These are phyloP conservation scores for Stegophylla sp. DNA, from an alignment of 2,888 invertebrate species.

Conservation along the genomic window DNA sequence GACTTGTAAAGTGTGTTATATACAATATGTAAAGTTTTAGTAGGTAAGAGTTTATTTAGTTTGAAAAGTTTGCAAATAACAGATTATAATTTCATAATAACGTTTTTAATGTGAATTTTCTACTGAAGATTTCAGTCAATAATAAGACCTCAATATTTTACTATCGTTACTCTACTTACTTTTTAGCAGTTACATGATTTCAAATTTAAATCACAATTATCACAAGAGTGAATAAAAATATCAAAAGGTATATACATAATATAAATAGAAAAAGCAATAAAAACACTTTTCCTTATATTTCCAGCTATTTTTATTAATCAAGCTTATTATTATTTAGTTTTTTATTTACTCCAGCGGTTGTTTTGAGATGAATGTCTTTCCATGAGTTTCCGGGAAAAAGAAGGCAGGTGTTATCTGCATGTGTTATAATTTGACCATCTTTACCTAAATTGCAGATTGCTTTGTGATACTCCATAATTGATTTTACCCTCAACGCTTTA, in stretches of 20 bases:
- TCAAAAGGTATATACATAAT: neutral
- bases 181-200: neutral
- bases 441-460: neutral
- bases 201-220: neutral
- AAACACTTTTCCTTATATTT: neutral
- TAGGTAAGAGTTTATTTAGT: neutral
- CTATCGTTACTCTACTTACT: neutral
- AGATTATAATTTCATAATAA: neutral
- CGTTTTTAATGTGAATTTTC: neutral
- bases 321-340: neutral
- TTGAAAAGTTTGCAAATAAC: neutral
- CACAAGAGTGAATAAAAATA: neutral
- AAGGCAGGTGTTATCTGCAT: too few species aligned
- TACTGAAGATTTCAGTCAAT: neutral
- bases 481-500: too few species aligned
- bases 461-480: too few species aligned
- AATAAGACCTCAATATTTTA: neutral
- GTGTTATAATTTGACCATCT: neutral
- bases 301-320: too few species aligned
- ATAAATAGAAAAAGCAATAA: neutral
- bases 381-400: neutral
- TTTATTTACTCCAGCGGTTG: neutral
- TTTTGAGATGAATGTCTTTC: neutral
- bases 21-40: neutral
- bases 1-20: neutral